These are phyloP conservation scores for Merodon equestris DNA, from an alignment of 2,888 invertebrate genomes.

Conservation along the genomic window DNA sequence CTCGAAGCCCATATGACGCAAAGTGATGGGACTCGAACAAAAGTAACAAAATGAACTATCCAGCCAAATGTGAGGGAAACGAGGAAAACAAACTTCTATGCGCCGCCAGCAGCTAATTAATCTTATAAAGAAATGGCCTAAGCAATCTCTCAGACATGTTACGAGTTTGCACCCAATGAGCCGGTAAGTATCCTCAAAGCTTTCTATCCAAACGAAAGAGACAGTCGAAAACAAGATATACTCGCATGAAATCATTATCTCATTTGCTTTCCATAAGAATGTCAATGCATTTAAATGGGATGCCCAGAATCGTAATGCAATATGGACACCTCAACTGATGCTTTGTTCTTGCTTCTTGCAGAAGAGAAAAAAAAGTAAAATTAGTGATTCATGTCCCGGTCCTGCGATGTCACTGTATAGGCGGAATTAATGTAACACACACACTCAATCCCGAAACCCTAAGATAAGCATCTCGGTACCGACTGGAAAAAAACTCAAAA, in stretches of 20 bases:
- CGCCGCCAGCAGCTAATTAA: conserved; percentile 27
- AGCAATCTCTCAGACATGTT: conserved; percentile 12
- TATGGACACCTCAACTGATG: conserved; percentile 8
- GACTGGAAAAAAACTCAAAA: conserved; percentile 2
- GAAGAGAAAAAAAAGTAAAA: background rate
- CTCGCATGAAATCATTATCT: conserved; percentile 22
- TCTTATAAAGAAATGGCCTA: conserved; percentile 2
- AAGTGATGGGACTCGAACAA: conserved; percentile 31
- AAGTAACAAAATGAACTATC: conserved; percentile 1
- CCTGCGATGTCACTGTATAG: conserved; percentile 35
- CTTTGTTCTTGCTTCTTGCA: conserved; percentile 18
- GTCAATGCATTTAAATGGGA: conserved; percentile 43
- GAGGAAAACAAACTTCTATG: conserved; percentile 31
- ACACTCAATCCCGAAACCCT: conserved; percentile 25
- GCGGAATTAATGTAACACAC: conserved; percentile 39
- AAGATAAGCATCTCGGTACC: conserved; percentile 28
- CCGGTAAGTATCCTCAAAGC: conserved; percentile 1
- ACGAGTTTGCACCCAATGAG: conserved; percentile 37
- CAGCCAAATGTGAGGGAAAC: conserved; percentile 17
- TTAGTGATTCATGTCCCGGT: conserved; percentile 47
- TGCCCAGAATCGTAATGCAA: conserved; percentile 19
- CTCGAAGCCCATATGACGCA: conserved; percentile 9
- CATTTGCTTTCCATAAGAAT: conserved; percentile 24
- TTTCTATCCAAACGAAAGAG: conserved; percentile 20
- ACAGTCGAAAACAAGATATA: conserved; percentile 8